Evolutionary conservation across 64 coral and sea anemone species (phyloP).

Genomic region (Stichodactyla mertensii): DNA sequence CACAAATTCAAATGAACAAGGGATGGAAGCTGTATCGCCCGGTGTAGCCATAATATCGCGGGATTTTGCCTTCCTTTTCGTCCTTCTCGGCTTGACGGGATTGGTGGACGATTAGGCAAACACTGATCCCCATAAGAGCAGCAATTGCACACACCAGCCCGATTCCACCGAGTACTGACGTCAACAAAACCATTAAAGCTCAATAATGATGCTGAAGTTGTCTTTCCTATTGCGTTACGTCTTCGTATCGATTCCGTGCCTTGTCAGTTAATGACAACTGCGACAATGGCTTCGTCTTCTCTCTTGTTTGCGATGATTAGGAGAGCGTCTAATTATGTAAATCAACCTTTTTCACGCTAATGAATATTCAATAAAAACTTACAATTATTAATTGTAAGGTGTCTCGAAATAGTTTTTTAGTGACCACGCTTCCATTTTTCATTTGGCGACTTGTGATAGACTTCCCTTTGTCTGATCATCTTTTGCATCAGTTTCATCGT

Average conservation of each 20-base stretch:
- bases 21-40: neutral
- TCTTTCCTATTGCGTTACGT: neutral
- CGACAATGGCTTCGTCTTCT: neutral
- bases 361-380: too few species aligned
- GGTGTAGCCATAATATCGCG: neutral
- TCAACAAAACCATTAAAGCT: neutral
- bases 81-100: neutral
- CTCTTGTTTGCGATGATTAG: neutral
- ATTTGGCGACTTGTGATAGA: too few species aligned
- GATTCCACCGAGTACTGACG: neutral
- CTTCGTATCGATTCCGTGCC: neutral
- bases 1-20: neutral
- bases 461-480: too few species aligned
- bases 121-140: neutral
- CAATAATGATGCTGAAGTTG: neutral
- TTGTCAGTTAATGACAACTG: neutral
- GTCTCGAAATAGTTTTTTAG: too few species aligned
- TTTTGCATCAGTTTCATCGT: too few species aligned
- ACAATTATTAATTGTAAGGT: too few species aligned
- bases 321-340: neutral
- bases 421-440: too few species aligned
- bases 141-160: neutral
- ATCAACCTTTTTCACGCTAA: neutral
- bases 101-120: neutral
- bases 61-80: neutral